phyloP scores from a whole-genome alignment of 1,140 invertebrate genomes.

The Ceratosolen fusciceps region DNA sequence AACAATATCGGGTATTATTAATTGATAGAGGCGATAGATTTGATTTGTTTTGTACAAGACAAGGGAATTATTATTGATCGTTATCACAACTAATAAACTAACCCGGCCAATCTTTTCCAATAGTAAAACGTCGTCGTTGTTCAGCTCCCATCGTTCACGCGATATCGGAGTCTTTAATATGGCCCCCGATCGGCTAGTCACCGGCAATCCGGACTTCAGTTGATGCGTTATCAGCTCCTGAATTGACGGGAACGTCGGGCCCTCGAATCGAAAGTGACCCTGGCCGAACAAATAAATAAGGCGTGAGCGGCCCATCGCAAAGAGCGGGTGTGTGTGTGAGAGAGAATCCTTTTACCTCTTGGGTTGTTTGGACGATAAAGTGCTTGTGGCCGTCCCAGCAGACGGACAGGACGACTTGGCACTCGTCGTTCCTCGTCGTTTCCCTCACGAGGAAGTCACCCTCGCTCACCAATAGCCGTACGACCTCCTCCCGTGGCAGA shows the following conservation, averaged over 20 bases:
- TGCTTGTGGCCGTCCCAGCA: conserved; percentile 97
- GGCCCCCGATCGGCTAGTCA: conserved; percentile 93
- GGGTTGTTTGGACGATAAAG: conserved; percentile 96
- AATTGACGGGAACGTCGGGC: conserved; percentile 91
- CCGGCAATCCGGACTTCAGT: conserved; percentile 84
- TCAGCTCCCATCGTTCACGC: conserved; percentile 95
- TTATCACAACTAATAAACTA: too few relatives aligned
- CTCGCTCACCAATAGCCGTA: conserved; percentile 87
- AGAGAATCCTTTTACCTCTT: too few relatives aligned
- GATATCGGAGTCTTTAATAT: conserved; percentile 89
- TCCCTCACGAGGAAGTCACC: conserved; percentile 96
- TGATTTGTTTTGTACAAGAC: too few relatives aligned
- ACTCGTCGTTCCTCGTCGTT: conserved; percentile 92
- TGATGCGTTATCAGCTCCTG: conserved; percentile 92
- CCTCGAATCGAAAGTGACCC: conserved; percentile 95
- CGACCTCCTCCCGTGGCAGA: conserved; percentile 94
- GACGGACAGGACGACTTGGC: conserved; percentile 94
- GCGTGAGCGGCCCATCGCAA: too few relatives aligned
- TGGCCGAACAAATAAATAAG: too few relatives aligned
- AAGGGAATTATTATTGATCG: too few relatives aligned
- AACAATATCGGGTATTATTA: too few relatives aligned
- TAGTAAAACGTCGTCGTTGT: conserved; percentile 94
- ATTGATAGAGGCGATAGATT: too few relatives aligned
- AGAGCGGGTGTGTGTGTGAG: too few relatives aligned
- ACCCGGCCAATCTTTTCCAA: conserved; percentile 96